Conservation (phyloP, 2,113 vertebrate species). For the Lates calcarifer region DNA sequence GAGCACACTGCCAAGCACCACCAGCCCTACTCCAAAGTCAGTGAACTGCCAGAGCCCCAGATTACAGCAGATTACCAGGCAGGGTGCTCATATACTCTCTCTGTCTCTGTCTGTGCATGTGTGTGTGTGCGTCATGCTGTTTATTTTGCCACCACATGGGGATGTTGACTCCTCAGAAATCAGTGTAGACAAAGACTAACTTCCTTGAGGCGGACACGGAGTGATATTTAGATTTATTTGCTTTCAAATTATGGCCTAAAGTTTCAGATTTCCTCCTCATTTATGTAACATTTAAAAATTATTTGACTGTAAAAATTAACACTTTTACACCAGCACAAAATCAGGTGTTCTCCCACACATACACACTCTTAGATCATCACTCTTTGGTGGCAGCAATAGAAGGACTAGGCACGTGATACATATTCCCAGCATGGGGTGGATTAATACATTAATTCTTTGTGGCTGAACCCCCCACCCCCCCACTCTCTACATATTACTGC, state of each 20-base stretch:
- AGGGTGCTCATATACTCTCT: constrained; percentile 60
- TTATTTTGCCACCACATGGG: constrained; percentile 45
- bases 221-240: not conserved
- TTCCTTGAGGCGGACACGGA: constrained; percentile 1
- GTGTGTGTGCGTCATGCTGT: constrained; percentile 43
- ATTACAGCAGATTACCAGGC: constrained; percentile 80
- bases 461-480: constrained; percentile 35
- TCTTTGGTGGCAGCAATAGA: constrained; percentile 46
- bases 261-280: not conserved
- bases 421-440: constrained; percentile 77
- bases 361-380: constrained; percentile 28
- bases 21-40: constrained; percentile 69
- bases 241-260: not conserved
- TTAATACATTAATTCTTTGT: constrained; percentile 78
- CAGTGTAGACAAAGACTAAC: constrained; percentile 12
- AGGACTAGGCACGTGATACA: constrained; percentile 59
- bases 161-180: constrained; percentile 32
- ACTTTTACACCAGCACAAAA: not conserved
- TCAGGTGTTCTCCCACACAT: constrained; percentile 26
- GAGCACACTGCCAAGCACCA: constrained; percentile 58
- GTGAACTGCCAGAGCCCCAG: constrained; percentile 72
- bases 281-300: not conserved
- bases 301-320: not conserved
- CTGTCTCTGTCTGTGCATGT: constrained; percentile 34
- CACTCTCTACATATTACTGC: constrained; percentile 59